Percentiles rank a stretch among this genome's conserved stretches.
Evolutionary conservation across 1,140 invertebrate genomes (phyloP).

Genomic region (Plutomurus gul): DNA sequence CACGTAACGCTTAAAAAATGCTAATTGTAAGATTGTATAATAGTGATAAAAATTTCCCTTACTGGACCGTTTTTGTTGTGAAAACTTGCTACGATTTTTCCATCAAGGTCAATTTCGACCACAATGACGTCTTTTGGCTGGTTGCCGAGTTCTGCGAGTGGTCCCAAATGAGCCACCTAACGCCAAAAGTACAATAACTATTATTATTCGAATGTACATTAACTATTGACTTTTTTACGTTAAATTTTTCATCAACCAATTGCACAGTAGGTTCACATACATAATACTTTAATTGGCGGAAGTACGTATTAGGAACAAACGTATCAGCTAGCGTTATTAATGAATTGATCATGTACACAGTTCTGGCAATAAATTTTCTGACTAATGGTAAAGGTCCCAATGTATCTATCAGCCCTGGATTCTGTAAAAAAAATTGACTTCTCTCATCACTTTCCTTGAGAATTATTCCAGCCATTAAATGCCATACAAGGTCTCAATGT

Average conservation of each 20-base stretch:
- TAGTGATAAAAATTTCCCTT: conserved; percentile 39
- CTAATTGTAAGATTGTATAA: too few species aligned
- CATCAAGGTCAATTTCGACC: conserved; percentile 37
- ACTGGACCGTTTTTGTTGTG: conserved; percentile 55
- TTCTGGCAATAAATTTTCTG: conserved; percentile 55
- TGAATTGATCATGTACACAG: conserved; percentile 49
- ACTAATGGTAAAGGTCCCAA: conserved; percentile 57
- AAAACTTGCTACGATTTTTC: conserved; percentile 36
- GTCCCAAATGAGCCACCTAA: conserved; percentile 21
- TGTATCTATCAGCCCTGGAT: conserved; percentile 55
- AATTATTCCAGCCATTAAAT: too few species aligned
- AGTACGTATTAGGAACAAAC: conserved; percentile 42
- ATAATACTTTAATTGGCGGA: conserved; percentile 41
- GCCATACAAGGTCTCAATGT: too few species aligned
- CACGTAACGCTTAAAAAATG: too few species aligned
- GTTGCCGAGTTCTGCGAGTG: conserved; percentile 10
- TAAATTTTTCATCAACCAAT: background rate
- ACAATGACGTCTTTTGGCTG: conserved; percentile 32
- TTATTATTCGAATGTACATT: background rate
- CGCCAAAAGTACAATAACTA: background rate
- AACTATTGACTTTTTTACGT: too few species aligned
- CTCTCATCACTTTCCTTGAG: too few species aligned
- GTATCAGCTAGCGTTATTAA: conserved; percentile 42
- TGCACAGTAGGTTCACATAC: conserved; percentile 31
- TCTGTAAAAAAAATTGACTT: background rate